Conservation (phyloP, 2,888 invertebrate species). For the Therioaphis trifolii region DNA sequence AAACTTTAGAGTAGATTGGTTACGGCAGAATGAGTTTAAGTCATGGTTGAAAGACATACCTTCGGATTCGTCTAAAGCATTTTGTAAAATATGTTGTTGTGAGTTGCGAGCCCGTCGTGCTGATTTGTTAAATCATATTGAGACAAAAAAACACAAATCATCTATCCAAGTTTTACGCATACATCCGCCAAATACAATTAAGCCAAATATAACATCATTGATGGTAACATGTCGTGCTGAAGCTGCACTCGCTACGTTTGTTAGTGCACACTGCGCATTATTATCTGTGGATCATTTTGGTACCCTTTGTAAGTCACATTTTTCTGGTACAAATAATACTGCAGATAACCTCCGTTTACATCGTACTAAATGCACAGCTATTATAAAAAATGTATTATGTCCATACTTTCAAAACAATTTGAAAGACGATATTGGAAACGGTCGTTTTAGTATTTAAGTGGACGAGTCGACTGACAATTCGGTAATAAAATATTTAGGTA, state of each 20-base stretch:
- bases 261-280: conserved; percentile 12
- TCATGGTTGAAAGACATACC: neutral
- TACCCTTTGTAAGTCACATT: conserved; percentile 62
- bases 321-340: conserved; percentile 59
- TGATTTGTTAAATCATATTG: conserved; percentile 26
- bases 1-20: neutral
- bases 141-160: conserved; percentile 19
- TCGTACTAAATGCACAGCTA: conserved; percentile 64
- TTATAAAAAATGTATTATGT: neutral
- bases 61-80: neutral
- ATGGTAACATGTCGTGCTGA: conserved; percentile 4
- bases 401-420: too few relatives aligned
- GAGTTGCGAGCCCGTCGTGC: conserved; percentile 15
- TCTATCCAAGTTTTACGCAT: neutral
- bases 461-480: conserved; percentile 66
- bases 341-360: conserved; percentile 55
- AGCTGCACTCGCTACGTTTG: conserved; percentile 15
- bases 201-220: neutral
- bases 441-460: too few relatives aligned
- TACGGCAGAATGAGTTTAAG: neutral
- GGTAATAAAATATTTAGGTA: conserved; percentile 61
- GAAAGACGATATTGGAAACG: too few relatives aligned
- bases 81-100: conserved; percentile 15
- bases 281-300: conserved; percentile 64
- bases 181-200: neutral